These are phyloP conservation scores for Oscheius sp. DNA, from an alignment of 2,888 invertebrate genomes.

Conservation along the genomic window DNA sequence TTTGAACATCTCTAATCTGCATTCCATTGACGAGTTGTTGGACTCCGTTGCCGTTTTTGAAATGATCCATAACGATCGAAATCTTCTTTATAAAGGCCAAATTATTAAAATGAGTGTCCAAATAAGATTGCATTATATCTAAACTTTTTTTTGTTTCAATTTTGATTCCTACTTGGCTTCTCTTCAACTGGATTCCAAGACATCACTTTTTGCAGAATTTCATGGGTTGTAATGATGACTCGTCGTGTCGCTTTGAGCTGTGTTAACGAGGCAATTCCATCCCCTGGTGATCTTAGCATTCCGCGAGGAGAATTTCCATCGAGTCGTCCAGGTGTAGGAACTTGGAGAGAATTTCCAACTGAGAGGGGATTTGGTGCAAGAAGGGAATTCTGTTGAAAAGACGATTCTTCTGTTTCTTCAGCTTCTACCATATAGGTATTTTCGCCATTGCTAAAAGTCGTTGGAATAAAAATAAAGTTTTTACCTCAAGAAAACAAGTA, in stretches of 20 bases:
- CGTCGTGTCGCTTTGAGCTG: neutral
- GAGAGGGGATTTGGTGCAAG: neutral
- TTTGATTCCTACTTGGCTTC: neutral
- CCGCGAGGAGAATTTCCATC: neutral
- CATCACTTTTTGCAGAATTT: neutral
- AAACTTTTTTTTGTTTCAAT: neutral
- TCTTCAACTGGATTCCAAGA: neutral
- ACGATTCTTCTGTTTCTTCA: too few relatives aligned
- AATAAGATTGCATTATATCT: neutral
- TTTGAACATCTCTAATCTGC: neutral
- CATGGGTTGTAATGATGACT: neutral
- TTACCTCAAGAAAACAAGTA: neutral
- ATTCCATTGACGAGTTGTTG: neutral
- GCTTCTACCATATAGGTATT: too few relatives aligned
- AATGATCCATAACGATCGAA: conserved; percentile 2
- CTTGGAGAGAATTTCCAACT: neutral
- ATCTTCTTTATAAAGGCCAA: neutral
- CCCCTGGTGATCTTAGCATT: neutral
- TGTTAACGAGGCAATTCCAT: neutral
- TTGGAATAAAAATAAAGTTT: neutral
- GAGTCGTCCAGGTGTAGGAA: neutral
- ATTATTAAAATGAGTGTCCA: neutral
- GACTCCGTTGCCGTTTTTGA: neutral
- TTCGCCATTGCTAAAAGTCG: neutral
- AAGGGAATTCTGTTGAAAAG: too few relatives aligned